Conservation (phyloP, 2,797 vertebrate genomes). For the Sylvia borin region DNA sequence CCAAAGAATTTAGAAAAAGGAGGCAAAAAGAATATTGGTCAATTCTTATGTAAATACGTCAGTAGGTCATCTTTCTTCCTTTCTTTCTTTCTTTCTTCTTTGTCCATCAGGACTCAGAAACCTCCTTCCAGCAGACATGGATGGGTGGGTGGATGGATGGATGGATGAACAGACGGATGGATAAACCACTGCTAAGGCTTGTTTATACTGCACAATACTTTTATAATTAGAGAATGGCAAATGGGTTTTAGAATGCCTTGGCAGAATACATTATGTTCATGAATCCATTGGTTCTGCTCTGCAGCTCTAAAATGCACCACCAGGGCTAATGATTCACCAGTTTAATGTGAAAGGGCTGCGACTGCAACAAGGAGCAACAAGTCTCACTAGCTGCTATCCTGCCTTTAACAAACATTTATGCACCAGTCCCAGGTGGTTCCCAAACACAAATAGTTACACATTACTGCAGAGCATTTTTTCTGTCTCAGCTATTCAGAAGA, state of each 20-base stretch:
- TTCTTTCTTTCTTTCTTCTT: background rate
- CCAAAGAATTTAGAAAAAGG: background rate
- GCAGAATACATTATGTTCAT: background rate
- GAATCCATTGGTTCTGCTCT: conserved; percentile 60
- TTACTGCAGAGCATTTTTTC: background rate
- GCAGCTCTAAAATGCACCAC: background rate
- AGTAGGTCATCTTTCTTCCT: background rate
- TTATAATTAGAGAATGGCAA: background rate
- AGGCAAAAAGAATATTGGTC: background rate
- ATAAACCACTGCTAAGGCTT: background rate
- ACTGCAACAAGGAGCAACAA: conserved; percentile 28
- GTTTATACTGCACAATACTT: background rate
- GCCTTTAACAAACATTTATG: background rate
- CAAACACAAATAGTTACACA: conserved; percentile 22
- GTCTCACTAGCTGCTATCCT: background rate
- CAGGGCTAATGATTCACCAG: conserved; percentile 76
- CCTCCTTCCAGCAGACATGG: background rate
- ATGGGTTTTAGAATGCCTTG: background rate
- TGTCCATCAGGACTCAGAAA: background rate
- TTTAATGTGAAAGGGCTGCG: conserved; percentile 31
- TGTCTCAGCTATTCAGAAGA: background rate
- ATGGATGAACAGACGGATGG: background rate
- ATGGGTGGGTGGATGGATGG: background rate
- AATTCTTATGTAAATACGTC: background rate
- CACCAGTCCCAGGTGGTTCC: background rate